Conservation (phyloP, 1,140 invertebrate genomes). For the Drosophila sucinea region DNA sequence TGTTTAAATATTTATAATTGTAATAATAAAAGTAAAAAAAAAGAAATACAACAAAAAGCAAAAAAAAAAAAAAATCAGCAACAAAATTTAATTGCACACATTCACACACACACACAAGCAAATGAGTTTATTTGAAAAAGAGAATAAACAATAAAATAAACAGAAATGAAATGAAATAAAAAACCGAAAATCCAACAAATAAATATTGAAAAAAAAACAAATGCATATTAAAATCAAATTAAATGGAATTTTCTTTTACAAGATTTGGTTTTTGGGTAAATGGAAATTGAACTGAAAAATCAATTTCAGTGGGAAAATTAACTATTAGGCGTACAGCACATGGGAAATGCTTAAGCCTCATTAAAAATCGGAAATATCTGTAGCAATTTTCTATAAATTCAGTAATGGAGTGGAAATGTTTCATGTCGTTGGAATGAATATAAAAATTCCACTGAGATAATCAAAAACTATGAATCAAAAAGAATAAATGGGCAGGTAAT, state of each 20-base stretch:
- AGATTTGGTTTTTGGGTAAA: background rate
- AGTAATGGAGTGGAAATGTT: too few species aligned
- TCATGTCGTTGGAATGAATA: too few species aligned
- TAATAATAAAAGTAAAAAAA: constrained; percentile 59
- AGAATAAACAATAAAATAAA: constrained; percentile 50
- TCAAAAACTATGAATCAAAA: too few species aligned
- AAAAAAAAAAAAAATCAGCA: constrained; percentile 26
- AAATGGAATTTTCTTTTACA: background rate
- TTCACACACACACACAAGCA: constrained; percentile 40
- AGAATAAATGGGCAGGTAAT: too few species aligned
- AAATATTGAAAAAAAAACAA: background rate
- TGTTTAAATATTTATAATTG: constrained; percentile 79
- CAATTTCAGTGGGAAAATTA: constrained; percentile 38
- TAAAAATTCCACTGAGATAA: too few species aligned
- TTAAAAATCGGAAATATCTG: background rate
- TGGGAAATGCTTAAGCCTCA: background rate
- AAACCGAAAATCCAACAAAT: constrained; percentile 38
- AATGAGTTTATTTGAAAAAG: constrained; percentile 63
- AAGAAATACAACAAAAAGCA: constrained; percentile 19
- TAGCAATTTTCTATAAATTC: background rate
- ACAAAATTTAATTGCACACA: constrained; percentile 44
- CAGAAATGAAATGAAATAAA: constrained; percentile 34
- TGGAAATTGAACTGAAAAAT: background rate
- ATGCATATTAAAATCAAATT: constrained; percentile 8
- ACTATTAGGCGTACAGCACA: background rate